These are phyloP conservation scores for Melanotaenia maccullochi DNA, from an alignment of 2,797 vertebrate species.

Conservation along the genomic window DNA sequence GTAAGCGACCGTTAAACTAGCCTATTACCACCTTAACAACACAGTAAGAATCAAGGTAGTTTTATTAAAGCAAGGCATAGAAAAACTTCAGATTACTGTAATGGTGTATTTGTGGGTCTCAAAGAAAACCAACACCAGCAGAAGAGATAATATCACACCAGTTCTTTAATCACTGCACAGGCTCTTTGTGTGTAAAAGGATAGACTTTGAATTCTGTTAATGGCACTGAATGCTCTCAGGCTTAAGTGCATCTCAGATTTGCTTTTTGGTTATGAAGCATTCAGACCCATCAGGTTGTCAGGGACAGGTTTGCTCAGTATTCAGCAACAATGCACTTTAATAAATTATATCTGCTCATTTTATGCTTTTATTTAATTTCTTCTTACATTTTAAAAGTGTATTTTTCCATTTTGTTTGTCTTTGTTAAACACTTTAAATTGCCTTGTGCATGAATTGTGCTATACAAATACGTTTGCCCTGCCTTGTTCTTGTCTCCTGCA, in stretches of 20 bases:
- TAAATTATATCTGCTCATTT: too few relatives aligned
- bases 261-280: too few relatives aligned
- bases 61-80: not conserved
- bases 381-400: not conserved
- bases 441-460: too few relatives aligned
- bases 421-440: not conserved
- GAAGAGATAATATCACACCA: not conserved
- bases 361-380: too few relatives aligned
- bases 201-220: too few relatives aligned
- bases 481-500: not conserved
- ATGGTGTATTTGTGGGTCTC: not conserved
- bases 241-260: too few relatives aligned
- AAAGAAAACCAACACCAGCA: not conserved
- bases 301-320: too few relatives aligned
- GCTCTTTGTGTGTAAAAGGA: too few relatives aligned
- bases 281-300: too few relatives aligned
- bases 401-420: not conserved
- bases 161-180: not conserved
- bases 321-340: too few relatives aligned
- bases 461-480: not conserved
- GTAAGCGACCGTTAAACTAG: not conserved
- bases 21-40: not conserved
- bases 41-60: not conserved
- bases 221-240: too few relatives aligned
- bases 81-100: not conserved